Conservation (phyloP, 2,113 vertebrate species). For the Agelaius tricolor region DNA sequence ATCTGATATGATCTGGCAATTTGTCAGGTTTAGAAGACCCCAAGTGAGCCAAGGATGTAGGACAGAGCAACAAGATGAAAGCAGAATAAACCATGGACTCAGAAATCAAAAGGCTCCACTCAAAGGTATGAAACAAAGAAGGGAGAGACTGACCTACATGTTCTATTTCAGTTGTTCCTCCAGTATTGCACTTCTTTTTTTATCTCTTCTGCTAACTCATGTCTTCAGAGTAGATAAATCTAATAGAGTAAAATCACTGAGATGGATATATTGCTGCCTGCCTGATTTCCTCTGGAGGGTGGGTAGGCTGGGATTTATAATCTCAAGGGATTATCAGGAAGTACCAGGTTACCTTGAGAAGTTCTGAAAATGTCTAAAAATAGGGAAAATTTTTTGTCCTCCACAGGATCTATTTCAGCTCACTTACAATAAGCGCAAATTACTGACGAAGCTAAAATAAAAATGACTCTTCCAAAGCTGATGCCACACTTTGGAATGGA, state of each 20-base stretch:
- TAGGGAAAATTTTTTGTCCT: neutral
- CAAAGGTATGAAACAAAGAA: neutral
- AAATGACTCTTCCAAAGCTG: neutral
- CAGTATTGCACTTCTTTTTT: neutral
- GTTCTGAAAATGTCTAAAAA: neutral
- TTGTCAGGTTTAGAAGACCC: conserved; percentile 11
- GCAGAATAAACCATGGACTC: neutral
- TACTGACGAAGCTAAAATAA: neutral
- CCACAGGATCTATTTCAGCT: neutral
- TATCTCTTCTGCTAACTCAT: neutral
- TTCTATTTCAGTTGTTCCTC: neutral
- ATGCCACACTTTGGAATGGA: neutral
- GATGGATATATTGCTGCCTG: neutral
- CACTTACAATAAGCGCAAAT: neutral
- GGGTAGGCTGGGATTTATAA: neutral
- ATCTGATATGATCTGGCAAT: conserved; percentile 11
- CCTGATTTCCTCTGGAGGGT: neutral
- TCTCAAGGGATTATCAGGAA: neutral
- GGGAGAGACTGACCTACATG: neutral
- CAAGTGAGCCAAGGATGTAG: neutral
- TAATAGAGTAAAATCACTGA: neutral
- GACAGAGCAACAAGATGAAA: neutral
- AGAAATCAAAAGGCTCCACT: neutral
- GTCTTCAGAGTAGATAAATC: neutral
- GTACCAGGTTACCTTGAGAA: neutral